A percentile compares a stretch with the other conserved stretches of the same genome.
Evolutionary conservation across 2,888 invertebrate species (phyloP).

Genomic region (Brachypalpus laphriformis): DNA sequence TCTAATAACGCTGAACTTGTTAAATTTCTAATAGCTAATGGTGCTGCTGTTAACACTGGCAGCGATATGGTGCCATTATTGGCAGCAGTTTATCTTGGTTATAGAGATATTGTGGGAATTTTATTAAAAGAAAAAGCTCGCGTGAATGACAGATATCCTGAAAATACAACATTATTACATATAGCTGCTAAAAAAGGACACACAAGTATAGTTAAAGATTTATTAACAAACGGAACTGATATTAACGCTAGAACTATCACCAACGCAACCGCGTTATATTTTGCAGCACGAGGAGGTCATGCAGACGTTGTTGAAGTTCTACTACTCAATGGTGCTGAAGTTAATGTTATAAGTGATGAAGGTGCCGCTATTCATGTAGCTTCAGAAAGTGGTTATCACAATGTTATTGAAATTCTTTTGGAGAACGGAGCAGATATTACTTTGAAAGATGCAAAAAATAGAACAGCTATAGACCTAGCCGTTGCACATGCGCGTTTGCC

Average conservation of each 20-base stretch:
- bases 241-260: not conserved
- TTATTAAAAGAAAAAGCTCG: not conserved
- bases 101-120: not conserved
- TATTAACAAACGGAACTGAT: not conserved
- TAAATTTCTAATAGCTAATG: conserved; percentile 21
- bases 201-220: conserved; percentile 1
- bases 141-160: not conserved
- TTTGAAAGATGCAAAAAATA: conserved; percentile 12
- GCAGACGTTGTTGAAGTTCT: conserved; percentile 29
- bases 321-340: conserved; percentile 27
- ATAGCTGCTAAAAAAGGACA: not conserved
- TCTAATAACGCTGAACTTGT: conserved; percentile 1
- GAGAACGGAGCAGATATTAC: conserved; percentile 58
- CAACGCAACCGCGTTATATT: not conserved
- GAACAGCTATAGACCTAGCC: conserved; percentile 33
- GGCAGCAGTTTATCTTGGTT: not conserved
- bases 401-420: conserved; percentile 63
- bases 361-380: conserved; percentile 25
- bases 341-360: conserved; percentile 3
- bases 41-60: not conserved
- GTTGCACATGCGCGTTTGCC: conserved; percentile 31
- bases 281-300: not conserved
- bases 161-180: not conserved
- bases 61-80: not conserved
- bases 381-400: conserved; percentile 11